Conservation (phyloP, 2,797 vertebrate genomes). For the Gymnoscopelus microlampas region DNA sequence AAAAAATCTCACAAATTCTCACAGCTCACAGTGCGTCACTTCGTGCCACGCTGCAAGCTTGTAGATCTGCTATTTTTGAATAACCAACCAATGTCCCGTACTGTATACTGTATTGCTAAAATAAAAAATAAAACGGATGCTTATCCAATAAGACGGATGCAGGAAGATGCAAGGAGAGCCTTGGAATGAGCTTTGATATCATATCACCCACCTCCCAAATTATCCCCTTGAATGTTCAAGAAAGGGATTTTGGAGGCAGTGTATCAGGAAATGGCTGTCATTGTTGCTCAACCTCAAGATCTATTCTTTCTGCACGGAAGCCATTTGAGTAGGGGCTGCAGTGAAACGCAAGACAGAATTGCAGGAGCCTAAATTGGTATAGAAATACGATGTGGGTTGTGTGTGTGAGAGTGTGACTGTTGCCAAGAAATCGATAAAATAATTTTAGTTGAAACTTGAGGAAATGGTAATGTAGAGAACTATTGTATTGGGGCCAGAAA, state of each 20-base stretch:
- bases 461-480: background rate
- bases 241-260: slow-evolving; percentile 14
- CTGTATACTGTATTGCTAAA: too few species aligned
- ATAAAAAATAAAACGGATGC: too few species aligned
- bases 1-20: too few species aligned
- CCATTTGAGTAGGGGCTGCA: slow-evolving; percentile 16
- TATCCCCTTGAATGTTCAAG: background rate
- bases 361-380: background rate
- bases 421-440: slow-evolving; percentile 15
- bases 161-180: slow-evolving; percentile 18
- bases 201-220: slow-evolving; percentile 2
- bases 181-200: background rate
- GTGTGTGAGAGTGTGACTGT: too few species aligned
- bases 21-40: too few species aligned
- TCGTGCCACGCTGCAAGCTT: too few species aligned
- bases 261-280: slow-evolving; percentile 21
- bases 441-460: slow-evolving; percentile 6
- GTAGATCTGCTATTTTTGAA: too few species aligned
- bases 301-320: slow-evolving; percentile 16
- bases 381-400: background rate
- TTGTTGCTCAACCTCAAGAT: slow-evolving; percentile 11
- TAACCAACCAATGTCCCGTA: too few species aligned
- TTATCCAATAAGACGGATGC: too few species aligned
- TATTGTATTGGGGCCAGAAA: background rate
- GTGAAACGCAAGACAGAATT: slow-evolving; percentile 22